A percentile compares a stretch with the other conserved stretches of the same genome.
Conservation (phyloP, 2,888 invertebrate species). For the Nebria salina region DNA sequence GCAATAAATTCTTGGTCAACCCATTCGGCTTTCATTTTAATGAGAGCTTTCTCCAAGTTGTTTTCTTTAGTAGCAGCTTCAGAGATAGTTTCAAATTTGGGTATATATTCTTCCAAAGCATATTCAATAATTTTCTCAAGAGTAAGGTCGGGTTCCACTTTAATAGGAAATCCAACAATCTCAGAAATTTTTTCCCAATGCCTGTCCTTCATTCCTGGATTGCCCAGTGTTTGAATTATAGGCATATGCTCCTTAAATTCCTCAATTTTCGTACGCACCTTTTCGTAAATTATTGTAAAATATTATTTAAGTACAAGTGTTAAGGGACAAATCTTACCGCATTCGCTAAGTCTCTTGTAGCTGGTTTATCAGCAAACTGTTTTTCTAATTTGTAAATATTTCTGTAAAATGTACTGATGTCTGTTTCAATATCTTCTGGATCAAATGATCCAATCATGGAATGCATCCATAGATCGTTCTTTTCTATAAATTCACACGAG, state of each 20-base stretch:
- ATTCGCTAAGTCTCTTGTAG: constrained; percentile 76
- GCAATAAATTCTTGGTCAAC: constrained; percentile 79
- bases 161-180: constrained; percentile 92
- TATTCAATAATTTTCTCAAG: constrained; percentile 89
- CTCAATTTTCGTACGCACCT: constrained; percentile 77
- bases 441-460: constrained; percentile 83
- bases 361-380: constrained; percentile 79
- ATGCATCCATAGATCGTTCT: constrained; percentile 86
- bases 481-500: constrained; percentile 85
- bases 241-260: constrained; percentile 89
- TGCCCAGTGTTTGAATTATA: constrained; percentile 91
- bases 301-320: constrained; percentile 31
- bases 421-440: constrained; percentile 88
- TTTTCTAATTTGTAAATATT: constrained; percentile 90
- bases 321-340: constrained; percentile 59
- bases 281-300: not conserved
- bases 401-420: constrained; percentile 75
- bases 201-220: constrained; percentile 90
- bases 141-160: constrained; percentile 83
- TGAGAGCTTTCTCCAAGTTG: constrained; percentile 87
- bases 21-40: constrained; percentile 94
- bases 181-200: constrained; percentile 97
- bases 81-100: constrained; percentile 90
- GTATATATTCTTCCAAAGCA: constrained; percentile 86
- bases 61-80: constrained; percentile 97